These are phyloP conservation scores for Stramonita haemastoma DNA, from an alignment of 2,888 invertebrate species.

Conservation along the genomic window DNA sequence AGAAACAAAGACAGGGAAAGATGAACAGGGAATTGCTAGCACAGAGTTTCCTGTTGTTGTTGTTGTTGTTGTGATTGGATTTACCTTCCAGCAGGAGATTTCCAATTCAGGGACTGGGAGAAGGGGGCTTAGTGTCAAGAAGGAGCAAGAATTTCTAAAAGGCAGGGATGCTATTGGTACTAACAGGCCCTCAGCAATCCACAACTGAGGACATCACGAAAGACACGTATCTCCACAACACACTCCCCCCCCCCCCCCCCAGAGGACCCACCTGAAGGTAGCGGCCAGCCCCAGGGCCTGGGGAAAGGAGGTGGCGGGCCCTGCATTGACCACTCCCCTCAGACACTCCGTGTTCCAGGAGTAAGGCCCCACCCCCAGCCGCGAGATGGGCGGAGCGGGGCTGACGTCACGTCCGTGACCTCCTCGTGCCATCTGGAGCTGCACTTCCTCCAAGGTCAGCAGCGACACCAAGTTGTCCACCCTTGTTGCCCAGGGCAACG, in stretches of 20 bases:
- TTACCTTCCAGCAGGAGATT: too few relatives aligned
- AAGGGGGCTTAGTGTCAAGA: too few relatives aligned
- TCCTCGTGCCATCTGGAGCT: slow-evolving; percentile 63
- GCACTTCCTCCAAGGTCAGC: slow-evolving; percentile 68
- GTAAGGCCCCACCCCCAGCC: slow-evolving; percentile 71
- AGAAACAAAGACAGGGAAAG: too few relatives aligned
- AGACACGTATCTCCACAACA: too few relatives aligned
- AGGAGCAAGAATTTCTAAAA: too few relatives aligned
- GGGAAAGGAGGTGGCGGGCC: slow-evolving; percentile 73
- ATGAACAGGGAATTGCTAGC: too few relatives aligned
- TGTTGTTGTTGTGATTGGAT: too few relatives aligned
- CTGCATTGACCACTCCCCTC: slow-evolving; percentile 69
- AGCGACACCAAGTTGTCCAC: slow-evolving; percentile 71
- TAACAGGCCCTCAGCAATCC: too few relatives aligned
- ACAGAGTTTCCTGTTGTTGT: too few relatives aligned
- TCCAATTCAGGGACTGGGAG: too few relatives aligned
- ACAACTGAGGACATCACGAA: too few relatives aligned
- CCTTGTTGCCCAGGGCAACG: slow-evolving; percentile 68
- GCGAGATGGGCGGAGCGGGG: slow-evolving; percentile 67
- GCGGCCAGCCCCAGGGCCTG: slow-evolving; percentile 74
- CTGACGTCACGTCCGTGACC: slow-evolving; percentile 62
- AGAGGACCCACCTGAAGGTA: slow-evolving; percentile 68
- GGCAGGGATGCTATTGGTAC: background rate
- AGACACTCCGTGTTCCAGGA: slow-evolving; percentile 74
- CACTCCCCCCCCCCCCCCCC: too few relatives aligned